Conservation (phyloP, 2,113 vertebrate species). For the Egretta garzetta region DNA sequence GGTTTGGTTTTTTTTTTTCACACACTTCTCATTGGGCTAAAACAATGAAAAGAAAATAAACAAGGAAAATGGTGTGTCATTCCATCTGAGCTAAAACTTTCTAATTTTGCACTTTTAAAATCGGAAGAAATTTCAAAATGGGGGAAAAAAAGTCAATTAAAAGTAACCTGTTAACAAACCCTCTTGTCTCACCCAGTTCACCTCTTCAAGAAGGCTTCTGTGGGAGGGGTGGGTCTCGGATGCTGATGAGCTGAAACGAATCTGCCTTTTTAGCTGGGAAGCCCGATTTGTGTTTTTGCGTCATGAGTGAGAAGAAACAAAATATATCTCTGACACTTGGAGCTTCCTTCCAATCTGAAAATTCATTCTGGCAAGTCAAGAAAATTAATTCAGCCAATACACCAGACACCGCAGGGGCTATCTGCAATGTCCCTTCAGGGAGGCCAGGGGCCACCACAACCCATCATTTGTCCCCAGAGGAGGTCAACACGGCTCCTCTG, state of each 20-base stretch:
- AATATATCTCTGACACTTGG: not conserved
- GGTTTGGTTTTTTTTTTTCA: not conserved
- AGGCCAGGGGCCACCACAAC: not conserved
- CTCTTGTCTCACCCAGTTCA: not conserved
- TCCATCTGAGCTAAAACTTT: not conserved
- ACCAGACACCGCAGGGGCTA: not conserved
- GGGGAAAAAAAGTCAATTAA: not conserved
- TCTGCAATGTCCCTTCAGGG: not conserved
- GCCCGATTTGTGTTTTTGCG: fast-evolving
- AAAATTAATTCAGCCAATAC: not conserved
- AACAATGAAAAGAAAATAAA: not conserved
- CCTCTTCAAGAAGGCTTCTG: not conserved
- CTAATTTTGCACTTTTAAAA: not conserved
- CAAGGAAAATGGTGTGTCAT: not conserved
- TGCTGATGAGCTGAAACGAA: not conserved
- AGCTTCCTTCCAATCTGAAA: not conserved
- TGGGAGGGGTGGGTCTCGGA: not conserved
- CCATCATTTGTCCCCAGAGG: not conserved
- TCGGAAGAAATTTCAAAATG: not conserved
- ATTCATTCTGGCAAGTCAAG: not conserved
- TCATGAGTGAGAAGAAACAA: not conserved
- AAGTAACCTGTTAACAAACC: not conserved
- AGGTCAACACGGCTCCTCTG: not conserved
- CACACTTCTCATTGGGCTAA: not conserved
- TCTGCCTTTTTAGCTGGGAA: not conserved